These are phyloP conservation scores for Protonemura montana DNA, from an alignment of 2,888 invertebrate genomes.

Conservation along the genomic window DNA sequence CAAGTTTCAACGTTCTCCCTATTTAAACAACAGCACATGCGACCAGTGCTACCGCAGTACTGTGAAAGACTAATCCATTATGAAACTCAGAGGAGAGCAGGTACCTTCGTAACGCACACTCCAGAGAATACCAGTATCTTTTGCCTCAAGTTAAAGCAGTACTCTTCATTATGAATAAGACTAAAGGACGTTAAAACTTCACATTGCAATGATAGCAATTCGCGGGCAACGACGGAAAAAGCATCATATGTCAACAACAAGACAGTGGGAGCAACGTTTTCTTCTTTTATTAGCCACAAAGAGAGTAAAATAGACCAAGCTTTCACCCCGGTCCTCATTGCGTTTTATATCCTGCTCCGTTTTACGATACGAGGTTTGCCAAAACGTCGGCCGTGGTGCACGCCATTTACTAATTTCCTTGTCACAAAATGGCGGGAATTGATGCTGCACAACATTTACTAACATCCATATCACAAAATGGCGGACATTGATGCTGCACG, in stretches of 20 bases:
- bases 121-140: not conserved
- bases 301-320: not conserved
- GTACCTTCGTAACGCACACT: not conserved
- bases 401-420: not conserved
- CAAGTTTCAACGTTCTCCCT: conserved; percentile 19
- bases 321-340: not conserved
- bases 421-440: not conserved
- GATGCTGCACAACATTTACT: not conserved
- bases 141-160: not conserved
- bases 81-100: not conserved
- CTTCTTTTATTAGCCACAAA: not conserved
- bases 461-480: not conserved
- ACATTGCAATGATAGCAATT: not conserved
- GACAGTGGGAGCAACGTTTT: not conserved
- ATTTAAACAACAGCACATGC: not conserved
- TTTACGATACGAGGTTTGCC: not conserved
- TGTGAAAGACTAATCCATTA: not conserved
- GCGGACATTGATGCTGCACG: not conserved
- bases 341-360: not conserved
- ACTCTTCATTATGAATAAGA: conserved; percentile 12
- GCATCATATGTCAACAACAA: not conserved
- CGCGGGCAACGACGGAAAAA: not conserved
- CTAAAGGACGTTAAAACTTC: conserved; percentile 5
- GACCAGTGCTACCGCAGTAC: not conserved
- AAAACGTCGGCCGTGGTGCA: not conserved